A percentile compares a stretch with the other conserved stretches of the same genome.
Conservation (phyloP, 2,888 invertebrate genomes). For the Cyaniris semiargus region DNA sequence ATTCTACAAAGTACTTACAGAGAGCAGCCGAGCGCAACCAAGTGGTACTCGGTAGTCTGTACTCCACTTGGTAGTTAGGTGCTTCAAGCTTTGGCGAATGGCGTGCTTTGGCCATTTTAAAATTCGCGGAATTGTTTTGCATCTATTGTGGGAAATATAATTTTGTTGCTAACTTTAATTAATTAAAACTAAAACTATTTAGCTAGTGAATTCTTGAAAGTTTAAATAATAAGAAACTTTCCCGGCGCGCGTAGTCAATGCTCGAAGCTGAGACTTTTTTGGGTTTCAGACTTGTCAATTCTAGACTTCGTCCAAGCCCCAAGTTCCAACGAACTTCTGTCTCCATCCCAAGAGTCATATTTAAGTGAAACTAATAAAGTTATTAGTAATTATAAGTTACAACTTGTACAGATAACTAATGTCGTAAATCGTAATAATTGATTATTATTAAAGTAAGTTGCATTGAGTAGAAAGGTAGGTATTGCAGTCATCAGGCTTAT, state of each 20-base stretch:
- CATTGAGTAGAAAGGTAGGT: too few relatives aligned
- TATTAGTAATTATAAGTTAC: too few relatives aligned
- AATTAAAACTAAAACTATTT: not conserved
- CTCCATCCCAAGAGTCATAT: too few relatives aligned
- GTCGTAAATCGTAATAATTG: too few relatives aligned
- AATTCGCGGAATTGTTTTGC: not conserved
- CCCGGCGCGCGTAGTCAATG: not conserved
- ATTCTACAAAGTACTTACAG: not conserved
- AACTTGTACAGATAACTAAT: too few relatives aligned
- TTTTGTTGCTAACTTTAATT: not conserved
- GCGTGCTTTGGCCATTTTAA: not conserved
- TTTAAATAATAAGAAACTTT: not conserved
- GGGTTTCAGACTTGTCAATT: too few relatives aligned
- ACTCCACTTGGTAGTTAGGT: not conserved
- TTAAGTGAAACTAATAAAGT: too few relatives aligned
- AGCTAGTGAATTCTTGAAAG: not conserved
- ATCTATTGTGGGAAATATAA: not conserved
- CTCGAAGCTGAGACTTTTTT: too few relatives aligned
- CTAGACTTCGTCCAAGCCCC: too few relatives aligned
- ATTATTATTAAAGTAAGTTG: too few relatives aligned
- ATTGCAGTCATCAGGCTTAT: too few relatives aligned
- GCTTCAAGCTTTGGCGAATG: not conserved
- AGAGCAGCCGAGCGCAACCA: constrained; percentile 1
- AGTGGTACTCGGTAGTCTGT: not conserved
- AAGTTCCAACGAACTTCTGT: too few relatives aligned